Percentiles rank a stretch among this genome's conserved stretches.
These are phyloP conservation scores for Pentamera pediparva DNA, from an alignment of 53 echinoderm and acorn worm genomes.

Conservation along the genomic window DNA sequence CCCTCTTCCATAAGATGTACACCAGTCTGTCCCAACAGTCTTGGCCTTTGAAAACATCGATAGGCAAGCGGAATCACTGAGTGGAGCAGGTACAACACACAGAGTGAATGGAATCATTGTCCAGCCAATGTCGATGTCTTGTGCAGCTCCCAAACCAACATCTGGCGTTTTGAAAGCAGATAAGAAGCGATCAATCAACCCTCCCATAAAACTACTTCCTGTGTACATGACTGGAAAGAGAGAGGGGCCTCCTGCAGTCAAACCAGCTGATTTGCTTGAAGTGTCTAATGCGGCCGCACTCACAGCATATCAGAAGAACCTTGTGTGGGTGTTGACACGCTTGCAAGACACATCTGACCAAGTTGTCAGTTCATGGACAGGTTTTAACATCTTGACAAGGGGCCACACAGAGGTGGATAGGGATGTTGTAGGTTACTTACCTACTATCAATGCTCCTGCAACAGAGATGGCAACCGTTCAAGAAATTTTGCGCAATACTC, in stretches of 20 bases:
- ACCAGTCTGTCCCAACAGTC: conserved; percentile 12
- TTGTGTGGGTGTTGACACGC: conserved; percentile 30
- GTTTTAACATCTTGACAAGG: conserved; percentile 34
- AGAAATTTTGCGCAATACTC: conserved; percentile 30
- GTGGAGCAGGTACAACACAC: conserved; percentile 51
- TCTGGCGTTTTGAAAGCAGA: background rate
- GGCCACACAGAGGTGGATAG: conserved; percentile 9
- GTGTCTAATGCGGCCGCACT: background rate
- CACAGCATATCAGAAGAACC: background rate
- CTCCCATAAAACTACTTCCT: conserved; percentile 8
- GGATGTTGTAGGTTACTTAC: conserved; percentile 45
- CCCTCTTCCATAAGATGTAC: conserved; percentile 24
- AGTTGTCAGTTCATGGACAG: conserved; percentile 41
- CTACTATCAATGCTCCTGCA: conserved; percentile 53
- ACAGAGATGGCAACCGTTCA: conserved; percentile 49
- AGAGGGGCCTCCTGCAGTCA: conserved; percentile 24
- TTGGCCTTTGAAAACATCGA: conserved; percentile 54
- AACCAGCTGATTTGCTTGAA: background rate
- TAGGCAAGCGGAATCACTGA: conserved; percentile 38
- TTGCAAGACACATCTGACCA: conserved; percentile 12
- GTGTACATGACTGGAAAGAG: conserved; percentile 37
- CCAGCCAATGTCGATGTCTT: conserved; percentile 10
- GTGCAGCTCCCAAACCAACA: background rate
- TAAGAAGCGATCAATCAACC: background rate
- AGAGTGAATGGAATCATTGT: conserved; percentile 50